Evolutionary conservation across 2,113 vertebrate species (phyloP), one percentile per base, ranked within the genome.

Genomic region (Hydrochoerus hydrochaeris): DNA sequence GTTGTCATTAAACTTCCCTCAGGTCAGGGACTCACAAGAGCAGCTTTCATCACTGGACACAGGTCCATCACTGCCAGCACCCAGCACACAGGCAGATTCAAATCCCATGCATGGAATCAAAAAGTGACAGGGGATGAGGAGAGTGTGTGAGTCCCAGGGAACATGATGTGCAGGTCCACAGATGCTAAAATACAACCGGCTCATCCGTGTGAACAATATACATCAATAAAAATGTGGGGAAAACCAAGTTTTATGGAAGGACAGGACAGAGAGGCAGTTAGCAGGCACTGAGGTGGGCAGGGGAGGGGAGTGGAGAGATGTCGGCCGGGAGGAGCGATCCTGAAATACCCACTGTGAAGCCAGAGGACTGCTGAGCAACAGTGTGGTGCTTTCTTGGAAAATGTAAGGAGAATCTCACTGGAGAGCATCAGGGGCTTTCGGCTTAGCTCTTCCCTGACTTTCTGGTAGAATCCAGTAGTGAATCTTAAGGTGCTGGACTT

Each of bases 31-130:
- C 28, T 65, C 82, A 57, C 4, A 5, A 0, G 0, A 24, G 7
- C 24, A 8, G 10, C 35, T 16, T 0, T 0, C 5, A 30, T n/a
- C 3, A 0, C n/a, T 2, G n/a, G 22, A 14, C 32, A 10, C 49
- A 12, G 67, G 49, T 6, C 1, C 0, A 0, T 49, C 44, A 0
- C 14, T 32, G 0, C 41, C 14, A 16, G 44, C 24, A 77, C 24
- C 41, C 24, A 10, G 32, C 44, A 81, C 0, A 7, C 49, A 4
- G 1, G 3, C 2, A 67, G 77, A 58, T 11, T 41, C 49, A 2
- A 8, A 62, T n/a, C 49, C 13, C 13, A 11, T 26, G 10, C 19
- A 22, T 44, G 38, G 28, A 54, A 38, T 65, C 1, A 54, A 9
- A 35, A 20, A 20, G 3, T 3, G n/a, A 11, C 4, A 2, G 24